These are phyloP conservation scores for Caenorhabditis parvicauda DNA, from an alignment of 2,888 invertebrate genomes.

Conservation along the genomic window DNA sequence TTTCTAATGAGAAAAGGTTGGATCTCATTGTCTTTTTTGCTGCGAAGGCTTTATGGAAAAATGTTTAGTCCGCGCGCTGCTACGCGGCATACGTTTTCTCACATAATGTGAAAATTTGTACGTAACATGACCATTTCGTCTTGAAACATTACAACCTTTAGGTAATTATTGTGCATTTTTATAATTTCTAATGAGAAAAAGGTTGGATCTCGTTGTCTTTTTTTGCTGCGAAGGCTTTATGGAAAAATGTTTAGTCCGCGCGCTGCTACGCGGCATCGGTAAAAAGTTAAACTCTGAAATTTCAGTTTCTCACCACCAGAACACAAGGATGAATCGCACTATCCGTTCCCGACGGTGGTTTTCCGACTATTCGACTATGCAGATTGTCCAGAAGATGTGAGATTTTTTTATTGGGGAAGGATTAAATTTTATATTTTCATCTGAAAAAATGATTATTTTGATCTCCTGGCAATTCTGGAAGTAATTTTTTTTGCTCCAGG, in stretches of 20 bases:
- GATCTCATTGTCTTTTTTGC: too few species aligned
- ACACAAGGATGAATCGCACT: conserved; percentile 83
- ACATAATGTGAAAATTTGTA: too few species aligned
- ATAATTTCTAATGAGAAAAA: not conserved
- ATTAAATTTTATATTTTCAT: not conserved
- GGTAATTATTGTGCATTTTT: not conserved
- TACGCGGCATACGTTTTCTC: too few species aligned
- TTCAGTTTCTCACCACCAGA: conserved; percentile 81
- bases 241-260: too few species aligned
- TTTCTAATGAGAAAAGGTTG: too few species aligned
- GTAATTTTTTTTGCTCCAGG: conserved; percentile 51
- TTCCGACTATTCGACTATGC: conserved; percentile 95
- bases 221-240: conserved; percentile 4
- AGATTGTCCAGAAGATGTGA: conserved; percentile 81
- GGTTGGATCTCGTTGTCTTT: not conserved
- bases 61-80: too few species aligned
- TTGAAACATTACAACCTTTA: too few species aligned
- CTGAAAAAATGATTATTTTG: not conserved
- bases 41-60: too few species aligned
- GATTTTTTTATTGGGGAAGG: conserved; percentile 1
- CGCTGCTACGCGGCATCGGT: too few species aligned
- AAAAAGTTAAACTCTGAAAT: too few species aligned
- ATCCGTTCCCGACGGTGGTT: conserved; percentile 91
- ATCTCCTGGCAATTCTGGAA: not conserved
- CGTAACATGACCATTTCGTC: too few species aligned